Percentiles rank a stretch among this genome's conserved stretches.
These are phyloP conservation scores for Sitophilus oryzae DNA, from an alignment of 1,140 invertebrate species.

Conservation along the genomic window DNA sequence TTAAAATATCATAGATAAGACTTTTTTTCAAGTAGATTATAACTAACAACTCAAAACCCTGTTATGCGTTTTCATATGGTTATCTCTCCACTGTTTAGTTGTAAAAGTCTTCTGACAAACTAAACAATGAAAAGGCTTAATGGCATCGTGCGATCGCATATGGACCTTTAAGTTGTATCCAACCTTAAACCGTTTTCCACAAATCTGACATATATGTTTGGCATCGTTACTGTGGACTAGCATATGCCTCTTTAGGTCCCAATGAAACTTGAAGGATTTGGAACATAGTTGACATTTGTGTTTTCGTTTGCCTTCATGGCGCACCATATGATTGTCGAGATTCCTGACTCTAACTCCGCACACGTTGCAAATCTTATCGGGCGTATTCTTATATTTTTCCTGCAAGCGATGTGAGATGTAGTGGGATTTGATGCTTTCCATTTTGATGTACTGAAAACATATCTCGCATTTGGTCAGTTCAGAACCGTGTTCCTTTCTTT, in stretches of 20 bases:
- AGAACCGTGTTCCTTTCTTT: not conserved
- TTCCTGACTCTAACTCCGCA: constrained; percentile 21
- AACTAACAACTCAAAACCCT: too few relatives aligned
- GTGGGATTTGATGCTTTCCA: constrained; percentile 1
- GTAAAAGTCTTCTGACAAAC: constrained; percentile 55
- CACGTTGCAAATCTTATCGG: constrained; percentile 12
- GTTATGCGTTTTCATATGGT: constrained; percentile 24
- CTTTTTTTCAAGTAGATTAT: too few relatives aligned
- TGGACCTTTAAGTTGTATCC: constrained; percentile 43
- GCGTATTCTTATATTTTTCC: constrained; percentile 10
- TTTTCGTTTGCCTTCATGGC: constrained; percentile 12
- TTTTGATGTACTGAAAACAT: constrained; percentile 54
- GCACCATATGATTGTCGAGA: constrained; percentile 10
- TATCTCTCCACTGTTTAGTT: constrained; percentile 24
- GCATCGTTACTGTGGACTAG: constrained; percentile 24
- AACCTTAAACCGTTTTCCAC: constrained; percentile 24
- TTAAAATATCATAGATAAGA: too few relatives aligned
- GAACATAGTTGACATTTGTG: constrained; percentile 20
- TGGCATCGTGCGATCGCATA: constrained; percentile 61
- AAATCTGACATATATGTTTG: constrained; percentile 27
- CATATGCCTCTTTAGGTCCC: constrained; percentile 23
- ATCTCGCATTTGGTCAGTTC: constrained; percentile 43
- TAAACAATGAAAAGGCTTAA: constrained; percentile 64
- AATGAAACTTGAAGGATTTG: constrained; percentile 19
- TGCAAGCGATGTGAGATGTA: constrained; percentile 6